Base-by-base conservation (phyloP, 2,797 vertebrate species). In the Pipistrellus pygmaeus region DNA sequence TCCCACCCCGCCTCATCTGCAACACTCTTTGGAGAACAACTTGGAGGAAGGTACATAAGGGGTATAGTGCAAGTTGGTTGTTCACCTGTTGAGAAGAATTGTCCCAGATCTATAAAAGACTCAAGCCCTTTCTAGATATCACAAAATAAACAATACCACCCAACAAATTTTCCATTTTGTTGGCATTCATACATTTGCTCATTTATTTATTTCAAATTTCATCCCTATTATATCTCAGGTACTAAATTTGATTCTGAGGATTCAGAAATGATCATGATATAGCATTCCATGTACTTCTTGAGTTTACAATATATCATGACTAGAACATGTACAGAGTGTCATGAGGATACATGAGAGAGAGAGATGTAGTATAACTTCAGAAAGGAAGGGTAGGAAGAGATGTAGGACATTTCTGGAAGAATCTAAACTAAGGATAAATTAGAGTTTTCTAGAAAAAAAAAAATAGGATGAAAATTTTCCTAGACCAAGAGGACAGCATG, bases 201-300 rank as follows among this genome's bases (percentile, higher is more conserved):
- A 76, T 90, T 96, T 91, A 76, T 68, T 81, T 30, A 44, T 60
- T 90, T 55, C 87, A 88, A 90, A 85, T 82, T 53, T n/a, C 15
- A 72, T 44, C 12, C 5, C n/a, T 88, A 17, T n/a, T 81, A 2
- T 68, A 3, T 84, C 18, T 69, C 27, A 72, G 5, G 9, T 32
- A 57, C 6, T 38, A 38, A 68, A 9, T n/a, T 44, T 83, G 17
- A 75, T 55, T 84, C 41, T 82, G 5, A 15, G 14, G 11, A 64
- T 75, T 66, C 57, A 88, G 30, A 93, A 82, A 85, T 81, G 12
- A 55, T 20, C 48, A 55, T 51, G 30, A 71, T 23, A 68, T 14
- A 80, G 4, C 17, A 86, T 30, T 35, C 3, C 3, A 51, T 17
- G 46, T 38, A 9, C 17, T 69, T 85, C 13, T 9, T 55, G 78